These are phyloP conservation scores for Agapornis roseicollis DNA, from an alignment of 2,113 vertebrate genomes.

Conservation along the genomic window DNA sequence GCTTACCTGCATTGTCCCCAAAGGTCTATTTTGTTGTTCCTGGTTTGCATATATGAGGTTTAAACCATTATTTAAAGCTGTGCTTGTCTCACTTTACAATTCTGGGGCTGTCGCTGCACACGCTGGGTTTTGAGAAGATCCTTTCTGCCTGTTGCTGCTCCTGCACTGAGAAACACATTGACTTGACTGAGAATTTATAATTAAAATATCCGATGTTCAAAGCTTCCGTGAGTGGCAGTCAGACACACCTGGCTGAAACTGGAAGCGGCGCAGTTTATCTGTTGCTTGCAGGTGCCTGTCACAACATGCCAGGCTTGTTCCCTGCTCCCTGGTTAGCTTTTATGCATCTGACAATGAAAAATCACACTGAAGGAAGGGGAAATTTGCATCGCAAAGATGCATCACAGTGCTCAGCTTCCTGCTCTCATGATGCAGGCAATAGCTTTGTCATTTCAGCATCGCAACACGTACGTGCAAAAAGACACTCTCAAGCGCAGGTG, in stretches of 20 bases:
- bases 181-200: neutral
- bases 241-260: conserved; percentile 14
- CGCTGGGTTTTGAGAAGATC: neutral
- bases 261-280: neutral
- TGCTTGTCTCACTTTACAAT: neutral
- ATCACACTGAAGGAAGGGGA: neutral
- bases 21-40: neutral
- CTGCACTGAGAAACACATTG: neutral
- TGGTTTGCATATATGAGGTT: neutral
- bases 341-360: neutral
- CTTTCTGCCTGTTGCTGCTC: neutral
- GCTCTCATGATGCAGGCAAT: neutral
- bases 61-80: neutral
- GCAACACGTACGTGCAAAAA: neutral
- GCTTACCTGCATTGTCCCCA: neutral
- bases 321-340: neutral
- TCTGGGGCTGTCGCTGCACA: neutral
- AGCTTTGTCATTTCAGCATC: conserved; percentile 37
- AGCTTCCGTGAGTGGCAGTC: neutral
- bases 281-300: conserved; percentile 14
- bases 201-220: neutral
- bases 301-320: conserved; percentile 13
- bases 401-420: conserved; percentile 6
- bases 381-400: conserved; percentile 55
- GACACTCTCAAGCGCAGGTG: neutral